phyloP scores from a whole-genome alignment of 2,797 vertebrate species.

The Falco novaeseelandiae region DNA sequence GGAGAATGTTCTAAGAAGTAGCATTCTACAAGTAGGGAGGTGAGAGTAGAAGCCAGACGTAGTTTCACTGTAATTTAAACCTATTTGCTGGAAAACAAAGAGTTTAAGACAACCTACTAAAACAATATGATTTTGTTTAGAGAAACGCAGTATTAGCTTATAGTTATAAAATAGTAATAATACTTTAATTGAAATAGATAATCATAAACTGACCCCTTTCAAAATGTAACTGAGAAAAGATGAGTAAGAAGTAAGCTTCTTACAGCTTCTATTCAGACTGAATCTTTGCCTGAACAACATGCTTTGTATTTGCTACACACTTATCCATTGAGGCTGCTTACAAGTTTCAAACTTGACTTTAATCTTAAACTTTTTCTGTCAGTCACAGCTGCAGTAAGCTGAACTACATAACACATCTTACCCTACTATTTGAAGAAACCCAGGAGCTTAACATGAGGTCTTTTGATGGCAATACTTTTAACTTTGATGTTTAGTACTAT shows the following conservation, averaged over 20 bases:
- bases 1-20: not conserved
- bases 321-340: not conserved
- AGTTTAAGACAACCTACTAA: not conserved
- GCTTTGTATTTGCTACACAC: not conserved
- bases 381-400: not conserved
- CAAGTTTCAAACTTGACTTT: not conserved
- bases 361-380: not conserved
- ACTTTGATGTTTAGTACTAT: not conserved
- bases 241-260: not conserved
- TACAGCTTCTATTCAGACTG: not conserved
- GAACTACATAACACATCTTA: not conserved
- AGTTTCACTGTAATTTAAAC: not conserved
- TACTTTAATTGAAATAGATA: not conserved
- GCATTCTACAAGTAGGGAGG: not conserved
- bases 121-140: not conserved
- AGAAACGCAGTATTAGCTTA: not conserved
- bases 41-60: not conserved
- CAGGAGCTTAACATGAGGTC: not conserved
- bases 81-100: not conserved
- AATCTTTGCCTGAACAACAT: not conserved
- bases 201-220: not conserved
- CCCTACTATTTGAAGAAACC: not conserved
- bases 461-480: not conserved
- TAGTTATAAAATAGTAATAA: not conserved
- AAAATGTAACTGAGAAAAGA: not conserved